Percentiles rank a stretch among this genome's conserved stretches.
These are phyloP conservation scores for Hepsetus odoe DNA, from an alignment of 2,113 vertebrate genomes.

Conservation along the genomic window DNA sequence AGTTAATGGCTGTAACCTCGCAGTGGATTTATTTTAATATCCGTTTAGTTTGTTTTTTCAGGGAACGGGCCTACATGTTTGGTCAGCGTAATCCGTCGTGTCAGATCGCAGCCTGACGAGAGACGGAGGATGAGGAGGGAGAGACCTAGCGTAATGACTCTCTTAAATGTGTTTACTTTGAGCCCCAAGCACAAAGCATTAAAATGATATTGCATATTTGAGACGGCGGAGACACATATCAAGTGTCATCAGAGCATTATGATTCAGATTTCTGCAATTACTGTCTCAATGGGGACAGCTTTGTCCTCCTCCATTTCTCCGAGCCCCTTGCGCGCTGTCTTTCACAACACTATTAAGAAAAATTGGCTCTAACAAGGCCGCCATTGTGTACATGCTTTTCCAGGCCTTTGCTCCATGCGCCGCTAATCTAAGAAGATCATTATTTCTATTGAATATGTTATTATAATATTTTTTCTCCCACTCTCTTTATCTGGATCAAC, in stretches of 20 bases:
- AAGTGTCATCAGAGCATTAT: conserved; percentile 45
- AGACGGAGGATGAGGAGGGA: conserved; percentile 14
- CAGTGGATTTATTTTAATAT: conserved; percentile 20
- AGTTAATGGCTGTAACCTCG: conserved; percentile 57
- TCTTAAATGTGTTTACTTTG: conserved; percentile 46
- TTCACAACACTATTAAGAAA: conserved; percentile 54
- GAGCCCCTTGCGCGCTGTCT: conserved; percentile 35
- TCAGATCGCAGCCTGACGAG: conserved; percentile 59
- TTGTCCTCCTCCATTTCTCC: conserved; percentile 19
- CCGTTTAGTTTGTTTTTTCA: conserved; percentile 29
- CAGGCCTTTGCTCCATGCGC: conserved; percentile 26
- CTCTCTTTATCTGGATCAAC: conserved; percentile 43
- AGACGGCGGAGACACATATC: conserved; percentile 13
- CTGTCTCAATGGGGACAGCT: conserved; percentile 31
- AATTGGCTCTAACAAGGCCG: conserved; percentile 54
- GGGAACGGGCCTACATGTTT: conserved; percentile 44
- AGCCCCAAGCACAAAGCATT: conserved; percentile 31
- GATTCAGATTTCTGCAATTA: conserved; percentile 49
- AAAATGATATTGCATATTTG: conserved; percentile 29
- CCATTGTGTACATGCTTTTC: conserved; percentile 51
- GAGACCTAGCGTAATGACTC: conserved; percentile 29
- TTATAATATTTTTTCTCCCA: conserved; percentile 49
- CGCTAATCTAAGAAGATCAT: conserved; percentile 51
- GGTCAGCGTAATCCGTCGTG: conserved; percentile 63
- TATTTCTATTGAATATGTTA: conserved; percentile 54